Conservation (phyloP, 2,888 invertebrate species). For the Sarcophaga rosellei region DNA sequence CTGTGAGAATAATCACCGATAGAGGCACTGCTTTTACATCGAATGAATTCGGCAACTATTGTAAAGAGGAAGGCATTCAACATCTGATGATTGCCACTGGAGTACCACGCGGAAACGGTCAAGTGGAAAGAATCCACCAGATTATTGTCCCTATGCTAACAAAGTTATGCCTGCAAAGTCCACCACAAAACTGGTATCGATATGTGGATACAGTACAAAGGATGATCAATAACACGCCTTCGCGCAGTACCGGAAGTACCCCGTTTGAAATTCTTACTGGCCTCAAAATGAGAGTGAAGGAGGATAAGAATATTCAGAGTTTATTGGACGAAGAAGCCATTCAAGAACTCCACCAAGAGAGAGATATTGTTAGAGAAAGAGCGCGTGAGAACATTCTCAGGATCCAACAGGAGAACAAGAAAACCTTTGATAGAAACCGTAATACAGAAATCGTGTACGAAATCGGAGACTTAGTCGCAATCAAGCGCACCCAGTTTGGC, state of each 20-base stretch:
- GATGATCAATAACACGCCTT: conserved; percentile 72
- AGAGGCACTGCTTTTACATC: conserved; percentile 74
- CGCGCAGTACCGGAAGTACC: conserved; percentile 68
- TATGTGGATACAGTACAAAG: conserved; percentile 70
- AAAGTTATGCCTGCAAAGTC: conserved; percentile 72
- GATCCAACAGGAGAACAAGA: conserved; percentile 49
- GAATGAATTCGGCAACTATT: conserved; percentile 73
- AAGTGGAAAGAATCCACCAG: conserved; percentile 75
- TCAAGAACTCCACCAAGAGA: conserved; percentile 23
- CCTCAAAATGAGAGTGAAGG: conserved; percentile 39
- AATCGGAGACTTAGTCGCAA: conserved; percentile 56
- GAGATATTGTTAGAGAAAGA: conserved; percentile 43
- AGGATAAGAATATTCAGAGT: conserved; percentile 22
- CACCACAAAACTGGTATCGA: conserved; percentile 73
- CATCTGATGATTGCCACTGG: conserved; percentile 74
- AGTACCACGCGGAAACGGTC: conserved; percentile 76
- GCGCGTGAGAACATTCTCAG: conserved; percentile 39
- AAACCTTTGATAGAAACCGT: conserved; percentile 27
- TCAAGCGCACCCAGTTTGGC: conserved; percentile 60
- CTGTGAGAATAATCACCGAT: conserved; percentile 54
- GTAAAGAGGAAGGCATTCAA: conserved; percentile 70
- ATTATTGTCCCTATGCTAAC: conserved; percentile 74
- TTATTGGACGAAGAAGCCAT: conserved; percentile 36
- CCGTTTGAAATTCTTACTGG: conserved; percentile 62
- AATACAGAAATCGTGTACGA: conserved; percentile 28